Percentiles rank a stretch among this genome's conserved stretches.
Evolutionary conservation across 2,113 vertebrate genomes (phyloP).

Genomic region (Oceanites oceanicus): DNA sequence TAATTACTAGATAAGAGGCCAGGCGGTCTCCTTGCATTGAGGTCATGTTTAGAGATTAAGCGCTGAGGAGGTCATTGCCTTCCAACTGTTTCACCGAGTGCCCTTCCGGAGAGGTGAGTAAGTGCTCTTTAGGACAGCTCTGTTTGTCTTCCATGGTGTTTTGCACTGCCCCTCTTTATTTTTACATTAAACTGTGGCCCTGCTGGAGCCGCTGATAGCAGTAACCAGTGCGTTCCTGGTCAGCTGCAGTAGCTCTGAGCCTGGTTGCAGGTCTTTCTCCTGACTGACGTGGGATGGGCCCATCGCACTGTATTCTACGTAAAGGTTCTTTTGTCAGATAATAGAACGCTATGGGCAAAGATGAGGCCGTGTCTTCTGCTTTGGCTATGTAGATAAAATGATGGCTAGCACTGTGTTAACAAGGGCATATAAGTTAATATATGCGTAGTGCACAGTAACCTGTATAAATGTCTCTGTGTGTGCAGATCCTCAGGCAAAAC

Average conservation of each 20-base stretch:
- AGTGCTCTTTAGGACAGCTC: background rate
- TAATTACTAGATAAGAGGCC: background rate
- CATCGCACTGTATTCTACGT: background rate
- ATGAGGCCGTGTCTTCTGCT: background rate
- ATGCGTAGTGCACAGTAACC: background rate
- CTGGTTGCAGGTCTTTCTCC: background rate
- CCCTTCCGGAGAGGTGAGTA: background rate
- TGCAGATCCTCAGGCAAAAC: background rate
- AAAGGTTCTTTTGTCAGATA: background rate
- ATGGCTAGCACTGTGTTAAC: background rate
- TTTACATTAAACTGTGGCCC: background rate
- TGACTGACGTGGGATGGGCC: background rate
- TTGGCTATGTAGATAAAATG: background rate
- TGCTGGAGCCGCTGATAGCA: background rate
- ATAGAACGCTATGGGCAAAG: rapidly evolving
- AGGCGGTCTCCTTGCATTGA: background rate
- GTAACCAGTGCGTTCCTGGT: background rate
- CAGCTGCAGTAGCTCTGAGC: background rate
- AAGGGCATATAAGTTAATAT: background rate
- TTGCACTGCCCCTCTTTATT: background rate
- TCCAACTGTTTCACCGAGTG: background rate
- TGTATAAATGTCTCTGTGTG: background rate
- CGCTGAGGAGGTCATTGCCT: background rate
- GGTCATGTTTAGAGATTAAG: background rate
- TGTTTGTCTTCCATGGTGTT: background rate